These are phyloP conservation scores for Pararge aegeria DNA, from an alignment of 1,140 invertebrate species.

Conservation along the genomic window DNA sequence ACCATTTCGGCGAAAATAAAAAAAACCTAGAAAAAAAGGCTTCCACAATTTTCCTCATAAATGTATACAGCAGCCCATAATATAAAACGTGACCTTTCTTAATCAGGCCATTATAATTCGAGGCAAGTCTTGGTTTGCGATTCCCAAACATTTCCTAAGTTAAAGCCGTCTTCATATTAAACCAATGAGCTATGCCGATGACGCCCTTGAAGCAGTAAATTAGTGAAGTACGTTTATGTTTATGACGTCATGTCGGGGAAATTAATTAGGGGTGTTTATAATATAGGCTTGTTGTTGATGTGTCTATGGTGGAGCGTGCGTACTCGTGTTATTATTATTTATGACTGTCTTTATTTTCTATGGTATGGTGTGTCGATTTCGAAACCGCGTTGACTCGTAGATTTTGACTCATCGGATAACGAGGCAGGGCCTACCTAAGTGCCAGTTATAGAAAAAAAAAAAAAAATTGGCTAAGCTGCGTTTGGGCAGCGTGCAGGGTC, in stretches of 20 bases:
- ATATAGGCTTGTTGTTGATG: neutral
- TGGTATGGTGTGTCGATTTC: too few species aligned
- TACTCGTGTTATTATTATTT: neutral
- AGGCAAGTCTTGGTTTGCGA: conserved; percentile 16
- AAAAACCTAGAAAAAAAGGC: neutral
- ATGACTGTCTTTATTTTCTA: neutral
- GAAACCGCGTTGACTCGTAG: too few species aligned
- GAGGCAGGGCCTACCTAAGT: too few species aligned
- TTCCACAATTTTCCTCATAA: conserved; percentile 12
- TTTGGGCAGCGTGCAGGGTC: too few species aligned
- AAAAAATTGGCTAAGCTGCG: too few species aligned
- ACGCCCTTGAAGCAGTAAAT: neutral
- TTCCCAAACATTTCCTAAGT: conserved; percentile 16
- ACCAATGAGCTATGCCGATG: neutral
- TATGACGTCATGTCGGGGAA: neutral
- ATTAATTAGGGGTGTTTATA: neutral
- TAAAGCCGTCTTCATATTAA: neutral
- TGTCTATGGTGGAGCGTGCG: neutral
- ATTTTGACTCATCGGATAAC: too few species aligned
- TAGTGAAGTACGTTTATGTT: neutral
- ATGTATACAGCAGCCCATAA: conserved; percentile 14
- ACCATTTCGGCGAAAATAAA: neutral
- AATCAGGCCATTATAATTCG: conserved; percentile 29
- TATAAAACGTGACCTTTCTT: conserved; percentile 30
- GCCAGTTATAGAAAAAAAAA: too few species aligned